Conservation (phyloP, 2,888 invertebrate species). For the Siphlonurus alternatus region DNA sequence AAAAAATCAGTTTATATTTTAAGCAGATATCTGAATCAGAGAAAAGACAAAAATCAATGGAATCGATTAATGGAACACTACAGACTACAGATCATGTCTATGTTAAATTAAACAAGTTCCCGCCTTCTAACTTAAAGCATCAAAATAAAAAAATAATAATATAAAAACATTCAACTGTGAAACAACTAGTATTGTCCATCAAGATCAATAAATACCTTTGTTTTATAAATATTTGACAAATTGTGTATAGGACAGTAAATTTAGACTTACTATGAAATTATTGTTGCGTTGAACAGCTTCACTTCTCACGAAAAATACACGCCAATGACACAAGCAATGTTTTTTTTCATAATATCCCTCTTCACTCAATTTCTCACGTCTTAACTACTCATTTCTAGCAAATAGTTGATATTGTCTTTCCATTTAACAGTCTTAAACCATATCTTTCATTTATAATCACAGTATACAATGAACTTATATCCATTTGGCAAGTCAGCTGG, state of each 20-base stretch:
- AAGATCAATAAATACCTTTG: too few relatives aligned
- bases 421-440: not conserved
- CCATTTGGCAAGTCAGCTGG: not conserved
- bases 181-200: too few relatives aligned
- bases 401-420: not conserved
- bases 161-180: too few relatives aligned
- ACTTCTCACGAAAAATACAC: not conserved
- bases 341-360: not conserved
- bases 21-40: too few relatives aligned
- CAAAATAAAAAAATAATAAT: too few relatives aligned
- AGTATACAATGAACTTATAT: not conserved
- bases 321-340: not conserved
- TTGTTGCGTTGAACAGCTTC: not conserved
- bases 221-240: too few relatives aligned
- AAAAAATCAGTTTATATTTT: too few relatives aligned
- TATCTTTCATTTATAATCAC: not conserved
- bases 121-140: too few relatives aligned
- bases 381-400: not conserved
- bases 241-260: not conserved
- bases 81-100: too few relatives aligned
- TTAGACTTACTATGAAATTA: not conserved
- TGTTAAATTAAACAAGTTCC: too few relatives aligned
- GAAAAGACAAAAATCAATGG: too few relatives aligned
- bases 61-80: too few relatives aligned
- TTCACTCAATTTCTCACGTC: not conserved